Evolutionary conservation across 2,888 invertebrate genomes (phyloP), one percentile per base, ranked within the genome.

Genomic region (Megaustenia siamemsis): DNA sequence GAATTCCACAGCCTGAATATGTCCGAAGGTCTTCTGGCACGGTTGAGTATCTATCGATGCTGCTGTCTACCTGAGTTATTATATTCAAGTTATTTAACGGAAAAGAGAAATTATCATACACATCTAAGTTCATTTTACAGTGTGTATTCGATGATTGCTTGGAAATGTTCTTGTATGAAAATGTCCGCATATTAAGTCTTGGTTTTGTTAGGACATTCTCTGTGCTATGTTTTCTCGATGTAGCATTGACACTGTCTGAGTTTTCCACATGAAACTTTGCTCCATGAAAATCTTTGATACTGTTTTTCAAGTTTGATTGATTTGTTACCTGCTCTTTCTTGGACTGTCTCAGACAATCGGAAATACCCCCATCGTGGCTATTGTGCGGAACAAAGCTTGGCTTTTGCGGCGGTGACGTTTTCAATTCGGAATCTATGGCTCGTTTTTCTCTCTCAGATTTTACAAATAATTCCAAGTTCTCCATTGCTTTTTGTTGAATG

Each of bases 391-490:
- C n/a, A n/a, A 28, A 49, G 18, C 73, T 73, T 32, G 73, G 73
- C 35, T 73, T 73, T 18, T 10, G 35, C 0, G 73, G 73, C 5
- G 73, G 73, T 32, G 73, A 73, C 12, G 49, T 49, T 49, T 32
- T 49, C 4, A 49, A 18, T 15, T 8, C 18, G 21, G 4, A 32
- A 5, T 1, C 2, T 4, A 35, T 32, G 18, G 15, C 0, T 32
- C 18, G 28, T 0, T 21, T 32, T 21, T 73, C 49, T 3, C 49
- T 45, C 49, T 21, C 28, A 0, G 82, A 82, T 35, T 60, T 82
- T n/a, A 82, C 5, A 43, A 82, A 82, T 21, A 82, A n/a, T 18
- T 82, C 82, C 28, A 82, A 32, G 60, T 82, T 82, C 60, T 82
- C 82, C 40, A 60, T 24, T 4, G 82, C 82, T 63, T 73, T 82